Evolutionary conservation across 1,140 invertebrate genomes (phyloP), one percentile per base, ranked within the genome.

Genomic region (Helicoverpa armigera): DNA sequence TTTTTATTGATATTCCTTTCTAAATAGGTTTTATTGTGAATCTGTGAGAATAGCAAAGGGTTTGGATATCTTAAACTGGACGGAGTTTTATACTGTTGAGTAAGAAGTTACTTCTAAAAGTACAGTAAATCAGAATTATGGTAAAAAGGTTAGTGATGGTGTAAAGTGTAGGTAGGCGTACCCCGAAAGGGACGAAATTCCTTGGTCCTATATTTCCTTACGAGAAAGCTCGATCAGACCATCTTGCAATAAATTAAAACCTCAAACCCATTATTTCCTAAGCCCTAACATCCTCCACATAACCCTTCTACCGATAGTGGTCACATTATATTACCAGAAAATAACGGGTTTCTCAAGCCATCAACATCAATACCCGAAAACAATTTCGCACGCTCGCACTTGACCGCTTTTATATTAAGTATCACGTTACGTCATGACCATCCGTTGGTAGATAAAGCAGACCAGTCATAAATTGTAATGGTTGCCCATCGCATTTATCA

Each of bases 381-480:
- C 10, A 70, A 50, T 48, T 14, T 48, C 67, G 16, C 56, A 16
- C n/a, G 5, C 12, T 75, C 73, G n/a, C 60, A 54, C 74, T 65
- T 65, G 74, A 50, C 74, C 74, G 61, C 13, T 79, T 83, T 83
- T 83, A 83, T 81, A 79, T 81, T 65, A 77, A 77, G 75, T 80
- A 81, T 83, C 79, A 69, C 50, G 73, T 76, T 70, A 79, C 82
- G 63, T 72, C 69, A 77, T 23, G 23, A 35, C 58, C 74, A 77
- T 77, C 60, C 60, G 74, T n/a, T 29, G 74, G 54, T 67, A 84
- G 82, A 85, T 85, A 85, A 85, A 85, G 81, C 81, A 81, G 81
- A 83, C 84, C 79, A 85, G 65, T 82, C 84, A 85, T 85, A 85
- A 85, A 85, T 85, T 81, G 84, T 85, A 83, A 85, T 83, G 82